Conservation (phyloP, 92 coral and sea anemone genomes). For the Parazoanthus swiftii region DNA sequence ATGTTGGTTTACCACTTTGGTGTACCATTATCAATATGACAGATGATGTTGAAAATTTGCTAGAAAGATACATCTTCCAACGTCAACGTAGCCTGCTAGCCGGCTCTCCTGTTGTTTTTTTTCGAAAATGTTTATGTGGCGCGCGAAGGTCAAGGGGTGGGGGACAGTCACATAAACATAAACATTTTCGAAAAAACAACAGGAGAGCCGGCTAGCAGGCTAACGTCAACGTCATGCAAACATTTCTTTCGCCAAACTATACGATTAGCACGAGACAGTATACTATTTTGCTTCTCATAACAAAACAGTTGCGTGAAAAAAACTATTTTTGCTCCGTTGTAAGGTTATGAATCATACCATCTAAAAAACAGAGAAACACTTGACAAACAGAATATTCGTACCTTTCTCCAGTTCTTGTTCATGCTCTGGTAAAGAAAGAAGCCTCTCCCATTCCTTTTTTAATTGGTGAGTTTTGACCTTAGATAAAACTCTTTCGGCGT, state of each 20-base stretch:
- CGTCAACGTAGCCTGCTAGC: too few relatives aligned
- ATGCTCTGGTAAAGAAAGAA: conserved; percentile 63
- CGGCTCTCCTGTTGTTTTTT: too few relatives aligned
- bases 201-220: too few relatives aligned
- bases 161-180: too few relatives aligned
- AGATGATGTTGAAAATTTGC: neutral
- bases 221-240: too few relatives aligned
- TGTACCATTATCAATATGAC: neutral
- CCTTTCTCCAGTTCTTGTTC: conserved; percentile 80
- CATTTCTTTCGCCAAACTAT: neutral
- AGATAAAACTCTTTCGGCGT: conserved; percentile 65
- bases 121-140: too few relatives aligned
- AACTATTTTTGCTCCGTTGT: neutral
- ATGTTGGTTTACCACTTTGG: neutral
- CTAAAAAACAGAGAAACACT: too few relatives aligned
- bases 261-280: neutral
- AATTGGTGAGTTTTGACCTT: conserved; percentile 53
- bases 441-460: conserved; percentile 63
- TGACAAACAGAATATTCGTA: neutral
- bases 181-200: too few relatives aligned
- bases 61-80: neutral
- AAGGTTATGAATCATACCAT: neutral
- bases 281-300: neutral
- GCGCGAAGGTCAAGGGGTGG: too few relatives aligned
- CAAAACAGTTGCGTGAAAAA: neutral